phyloP scores from a whole-genome alignment of 2,113 vertebrate genomes.

The Anarrhichthys ocellatus region DNA sequence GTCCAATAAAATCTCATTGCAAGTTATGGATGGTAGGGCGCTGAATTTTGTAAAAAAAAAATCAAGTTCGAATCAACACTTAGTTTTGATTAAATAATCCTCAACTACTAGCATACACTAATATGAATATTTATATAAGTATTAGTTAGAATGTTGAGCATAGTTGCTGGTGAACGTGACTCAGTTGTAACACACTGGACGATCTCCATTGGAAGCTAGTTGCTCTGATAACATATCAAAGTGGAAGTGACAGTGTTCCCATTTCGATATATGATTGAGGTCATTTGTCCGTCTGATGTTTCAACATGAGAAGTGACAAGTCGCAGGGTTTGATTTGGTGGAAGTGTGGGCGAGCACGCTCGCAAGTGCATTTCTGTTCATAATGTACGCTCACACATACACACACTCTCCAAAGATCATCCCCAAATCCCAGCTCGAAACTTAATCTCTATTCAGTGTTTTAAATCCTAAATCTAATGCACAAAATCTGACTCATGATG shows the following conservation, averaged over 20 bases:
- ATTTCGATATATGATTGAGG: constrained; percentile 43
- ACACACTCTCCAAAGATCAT: constrained; percentile 24
- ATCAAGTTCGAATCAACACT: neutral
- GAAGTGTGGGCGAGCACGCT: neutral
- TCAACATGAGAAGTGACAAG: constrained; percentile 29
- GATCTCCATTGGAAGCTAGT: constrained; percentile 43
- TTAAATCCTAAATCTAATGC: constrained; percentile 56
- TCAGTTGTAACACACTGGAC: neutral
- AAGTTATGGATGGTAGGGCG: neutral
- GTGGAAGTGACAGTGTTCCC: constrained; percentile 44
- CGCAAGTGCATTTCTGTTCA: constrained; percentile 34
- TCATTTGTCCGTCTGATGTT: constrained; percentile 54
- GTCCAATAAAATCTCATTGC: neutral
- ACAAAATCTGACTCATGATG: constrained; percentile 15
- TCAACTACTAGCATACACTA: neutral
- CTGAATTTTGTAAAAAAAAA: neutral
- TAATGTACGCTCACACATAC: constrained; percentile 3
- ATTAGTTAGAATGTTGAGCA: neutral
- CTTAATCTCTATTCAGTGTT: constrained; percentile 60
- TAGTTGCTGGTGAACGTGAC: constrained; percentile 14
- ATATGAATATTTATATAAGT: neutral
- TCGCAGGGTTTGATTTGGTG: constrained; percentile 24
- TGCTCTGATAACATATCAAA: constrained; percentile 40
- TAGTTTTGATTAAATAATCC: neutral
- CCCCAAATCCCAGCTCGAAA: constrained; percentile 54